These are phyloP conservation scores for Panurus biarmicus DNA, from an alignment of 2,113 vertebrate species.

Conservation along the genomic window DNA sequence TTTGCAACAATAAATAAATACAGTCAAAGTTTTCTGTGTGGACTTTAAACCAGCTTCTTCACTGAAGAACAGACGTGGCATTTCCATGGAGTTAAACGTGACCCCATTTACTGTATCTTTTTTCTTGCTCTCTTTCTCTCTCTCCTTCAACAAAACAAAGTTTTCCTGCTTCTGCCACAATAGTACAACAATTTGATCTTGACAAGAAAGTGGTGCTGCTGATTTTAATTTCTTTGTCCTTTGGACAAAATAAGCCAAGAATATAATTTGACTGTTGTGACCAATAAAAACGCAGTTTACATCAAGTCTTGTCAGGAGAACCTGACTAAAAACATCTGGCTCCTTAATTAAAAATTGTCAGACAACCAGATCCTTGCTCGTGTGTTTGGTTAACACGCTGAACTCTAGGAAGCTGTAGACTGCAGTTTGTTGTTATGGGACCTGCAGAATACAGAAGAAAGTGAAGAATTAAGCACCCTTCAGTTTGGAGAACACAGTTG, in stretches of 20 bases:
- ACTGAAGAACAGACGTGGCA: constrained; percentile 85
- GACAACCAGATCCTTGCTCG: constrained; percentile 80
- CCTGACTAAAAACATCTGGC: constrained; percentile 78
- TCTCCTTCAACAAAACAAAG: constrained; percentile 71
- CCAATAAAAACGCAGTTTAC: constrained; percentile 77
- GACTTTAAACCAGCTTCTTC: constrained; percentile 86
- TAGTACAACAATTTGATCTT: constrained; percentile 77
- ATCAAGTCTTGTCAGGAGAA: constrained; percentile 74
- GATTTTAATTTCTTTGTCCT: constrained; percentile 80
- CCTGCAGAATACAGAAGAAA: constrained; percentile 89
- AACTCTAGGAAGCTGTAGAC: constrained; percentile 90
- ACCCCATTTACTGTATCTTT: constrained; percentile 77
- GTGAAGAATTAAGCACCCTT: constrained; percentile 81
- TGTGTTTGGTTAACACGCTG: constrained; percentile 77
- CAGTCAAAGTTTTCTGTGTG: constrained; percentile 81
- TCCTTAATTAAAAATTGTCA: constrained; percentile 77
- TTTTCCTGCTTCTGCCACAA: constrained; percentile 78
- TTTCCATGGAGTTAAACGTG: constrained; percentile 76
- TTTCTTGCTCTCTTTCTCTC: constrained; percentile 66
- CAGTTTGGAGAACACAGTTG: constrained; percentile 60
- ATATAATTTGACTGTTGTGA: constrained; percentile 74
- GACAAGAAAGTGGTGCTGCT: constrained; percentile 76
- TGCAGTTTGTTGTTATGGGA: constrained; percentile 99
- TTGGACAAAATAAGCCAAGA: constrained; percentile 82
- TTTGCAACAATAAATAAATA: constrained; percentile 88